Percentiles rank a stretch among this genome's conserved stretches.
Conservation (phyloP, 2,888 invertebrate species). For the Nasonovia ribisnigri region DNA sequence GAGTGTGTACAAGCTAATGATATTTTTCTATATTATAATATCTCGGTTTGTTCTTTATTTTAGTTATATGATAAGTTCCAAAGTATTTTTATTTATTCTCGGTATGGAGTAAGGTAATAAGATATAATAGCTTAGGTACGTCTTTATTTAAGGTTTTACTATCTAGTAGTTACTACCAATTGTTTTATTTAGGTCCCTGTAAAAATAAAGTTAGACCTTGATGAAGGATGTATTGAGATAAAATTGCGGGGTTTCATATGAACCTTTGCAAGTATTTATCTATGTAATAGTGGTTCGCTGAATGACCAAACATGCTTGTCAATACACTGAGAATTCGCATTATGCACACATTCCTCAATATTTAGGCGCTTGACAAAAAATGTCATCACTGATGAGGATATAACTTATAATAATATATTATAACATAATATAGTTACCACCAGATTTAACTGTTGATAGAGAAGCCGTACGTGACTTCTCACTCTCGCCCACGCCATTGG, state of each 20-base stretch:
- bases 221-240: not conserved
- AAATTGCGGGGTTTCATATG: not conserved
- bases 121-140: not conserved
- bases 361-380: not conserved
- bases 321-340: not conserved
- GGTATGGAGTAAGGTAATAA: not conserved
- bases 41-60: not conserved
- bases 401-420: not conserved
- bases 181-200: not conserved
- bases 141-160: not conserved
- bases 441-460: slow-evolving; percentile 45
- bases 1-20: not conserved
- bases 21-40: not conserved
- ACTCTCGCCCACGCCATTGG: slow-evolving; percentile 76
- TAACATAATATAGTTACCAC: slow-evolving; percentile 34
- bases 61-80: not conserved
- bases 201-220: not conserved
- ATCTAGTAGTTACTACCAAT: not conserved
- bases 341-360: not conserved
- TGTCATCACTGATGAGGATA: not conserved
- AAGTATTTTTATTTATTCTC: not conserved
- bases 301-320: not conserved
- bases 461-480: slow-evolving; percentile 73
- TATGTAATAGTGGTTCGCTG: too few species aligned
- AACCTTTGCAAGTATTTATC: not conserved